Evolutionary conservation across 2,797 vertebrate genomes (phyloP).

Genomic region (Eulemur rubriventer): DNA sequence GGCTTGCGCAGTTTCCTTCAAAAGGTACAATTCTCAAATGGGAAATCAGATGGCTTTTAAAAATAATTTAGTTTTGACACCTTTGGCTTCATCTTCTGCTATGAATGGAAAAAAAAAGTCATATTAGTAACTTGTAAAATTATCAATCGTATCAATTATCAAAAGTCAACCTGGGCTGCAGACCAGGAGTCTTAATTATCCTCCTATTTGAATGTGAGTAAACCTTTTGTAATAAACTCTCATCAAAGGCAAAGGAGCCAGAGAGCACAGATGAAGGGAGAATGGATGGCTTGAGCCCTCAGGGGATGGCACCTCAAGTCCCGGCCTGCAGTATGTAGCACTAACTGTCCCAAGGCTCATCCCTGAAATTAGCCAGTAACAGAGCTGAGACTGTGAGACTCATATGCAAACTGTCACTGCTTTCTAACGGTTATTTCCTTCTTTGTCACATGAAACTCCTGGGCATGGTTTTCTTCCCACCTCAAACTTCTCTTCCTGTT

Average conservation of each 20-base stretch:
- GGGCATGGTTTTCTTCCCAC: background rate
- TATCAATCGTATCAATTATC: background rate
- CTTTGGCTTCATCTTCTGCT: background rate
- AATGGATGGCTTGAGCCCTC: background rate
- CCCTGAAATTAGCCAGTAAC: background rate
- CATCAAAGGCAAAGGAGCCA: background rate
- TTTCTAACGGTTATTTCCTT: background rate
- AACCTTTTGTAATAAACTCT: background rate
- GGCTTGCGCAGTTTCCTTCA: background rate
- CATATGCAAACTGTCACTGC: rapidly evolving
- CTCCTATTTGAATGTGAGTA: background rate
- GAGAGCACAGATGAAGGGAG: background rate
- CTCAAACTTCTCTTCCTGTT: background rate
- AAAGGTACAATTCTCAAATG: background rate
- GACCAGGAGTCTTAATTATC: background rate
- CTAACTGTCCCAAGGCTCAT: background rate
- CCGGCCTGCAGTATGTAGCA: background rate
- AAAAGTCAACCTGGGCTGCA: background rate
- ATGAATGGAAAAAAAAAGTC: background rate
- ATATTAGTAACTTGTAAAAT: background rate
- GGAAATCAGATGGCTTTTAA: background rate
- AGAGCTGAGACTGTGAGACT: background rate
- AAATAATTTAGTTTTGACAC: background rate
- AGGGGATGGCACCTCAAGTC: background rate
- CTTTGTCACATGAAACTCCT: background rate